Percentiles rank a stretch among this genome's conserved stretches.
phyloP scores from a whole-genome alignment of 1,140 invertebrate species.

The Ctenoplectra terminalis region DNA sequence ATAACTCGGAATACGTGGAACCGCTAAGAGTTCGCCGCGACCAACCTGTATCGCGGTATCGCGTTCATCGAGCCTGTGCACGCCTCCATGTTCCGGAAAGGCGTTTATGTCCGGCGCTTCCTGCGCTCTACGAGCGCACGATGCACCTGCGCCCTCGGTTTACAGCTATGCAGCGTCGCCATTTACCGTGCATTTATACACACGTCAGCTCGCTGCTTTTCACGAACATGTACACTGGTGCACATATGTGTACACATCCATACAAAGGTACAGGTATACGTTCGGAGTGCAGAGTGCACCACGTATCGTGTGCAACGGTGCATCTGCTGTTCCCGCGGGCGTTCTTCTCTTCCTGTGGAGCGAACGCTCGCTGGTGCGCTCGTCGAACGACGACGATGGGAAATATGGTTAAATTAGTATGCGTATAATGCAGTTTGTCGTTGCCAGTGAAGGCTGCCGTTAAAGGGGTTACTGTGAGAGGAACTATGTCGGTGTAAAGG shows the following conservation, averaged over 20 bases:
- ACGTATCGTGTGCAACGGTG: neutral
- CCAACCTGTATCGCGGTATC: neutral
- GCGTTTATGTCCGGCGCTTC: slow-evolving; percentile 37
- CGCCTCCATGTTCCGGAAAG: neutral
- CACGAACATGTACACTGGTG: neutral
- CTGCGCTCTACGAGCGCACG: slow-evolving; percentile 16
- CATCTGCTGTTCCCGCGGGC: neutral
- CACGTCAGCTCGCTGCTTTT: neutral
- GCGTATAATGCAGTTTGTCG: slow-evolving; percentile 1
- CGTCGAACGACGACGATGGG: slow-evolving; percentile 5
- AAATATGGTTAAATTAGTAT: slow-evolving; percentile 20
- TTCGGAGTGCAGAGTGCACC: neutral
- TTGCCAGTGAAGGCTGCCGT: neutral
- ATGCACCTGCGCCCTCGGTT: slow-evolving; percentile 42
- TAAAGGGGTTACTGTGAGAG: slow-evolving; percentile 21
- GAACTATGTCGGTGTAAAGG: neutral
- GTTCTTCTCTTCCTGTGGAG: neutral
- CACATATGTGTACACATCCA: neutral
- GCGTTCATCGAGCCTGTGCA: neutral
- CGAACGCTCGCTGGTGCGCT: neutral
- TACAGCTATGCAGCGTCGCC: slow-evolving; percentile 11
- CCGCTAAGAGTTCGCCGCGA: slow-evolving; percentile 64
- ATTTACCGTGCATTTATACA: slow-evolving; percentile 12
- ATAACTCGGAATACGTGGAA: slow-evolving; percentile 8
- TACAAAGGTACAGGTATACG: neutral